Percentiles rank a stretch among this genome's conserved stretches.
phyloP scores from a whole-genome alignment of 2,797 vertebrate genomes.

The Atherinosoma microstoma region DNA sequence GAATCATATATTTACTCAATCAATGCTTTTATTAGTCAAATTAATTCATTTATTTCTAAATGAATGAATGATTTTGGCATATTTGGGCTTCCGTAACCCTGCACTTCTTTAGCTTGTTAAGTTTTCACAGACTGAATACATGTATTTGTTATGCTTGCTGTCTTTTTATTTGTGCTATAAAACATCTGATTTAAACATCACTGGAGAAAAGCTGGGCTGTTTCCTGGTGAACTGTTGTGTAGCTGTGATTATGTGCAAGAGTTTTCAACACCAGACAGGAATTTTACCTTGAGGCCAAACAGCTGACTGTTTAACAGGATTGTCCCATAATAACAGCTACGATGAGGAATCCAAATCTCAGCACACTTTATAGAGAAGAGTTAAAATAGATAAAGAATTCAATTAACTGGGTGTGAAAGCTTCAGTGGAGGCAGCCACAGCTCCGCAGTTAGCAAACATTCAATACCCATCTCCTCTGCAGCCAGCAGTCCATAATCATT shows the following conservation, averaged over 20 bases:
- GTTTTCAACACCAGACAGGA: slow-evolving; percentile 1
- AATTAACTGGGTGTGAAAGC: slow-evolving; percentile 60
- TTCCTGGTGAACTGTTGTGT: not conserved
- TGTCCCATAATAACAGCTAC: slow-evolving; percentile 13
- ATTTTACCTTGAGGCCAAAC: slow-evolving; percentile 12
- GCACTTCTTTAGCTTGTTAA: slow-evolving; percentile 20
- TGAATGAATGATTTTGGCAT: too few species aligned
- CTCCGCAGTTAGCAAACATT: slow-evolving; percentile 61
- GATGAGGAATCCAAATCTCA: slow-evolving; percentile 35
- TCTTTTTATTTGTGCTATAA: not conserved
- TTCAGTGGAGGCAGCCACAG: slow-evolving; percentile 46
- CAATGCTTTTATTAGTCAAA: too few species aligned
- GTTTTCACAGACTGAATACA: slow-evolving; percentile 3
- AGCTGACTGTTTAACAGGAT: not conserved
- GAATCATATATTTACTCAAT: too few species aligned
- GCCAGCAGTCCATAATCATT: slow-evolving; percentile 73
- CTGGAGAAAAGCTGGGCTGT: not conserved
- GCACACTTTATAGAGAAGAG: slow-evolving; percentile 33
- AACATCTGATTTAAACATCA: slow-evolving; percentile 2
- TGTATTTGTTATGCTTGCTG: slow-evolving; percentile 16
- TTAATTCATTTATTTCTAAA: too few species aligned
- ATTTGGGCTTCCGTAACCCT: too few species aligned
- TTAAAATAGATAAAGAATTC: slow-evolving; percentile 60
- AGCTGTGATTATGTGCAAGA: not conserved
- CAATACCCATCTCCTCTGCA: slow-evolving; percentile 73